Conservation (phyloP, 2,113 vertebrate species). For the Syngnathoides biaculeatus region DNA sequence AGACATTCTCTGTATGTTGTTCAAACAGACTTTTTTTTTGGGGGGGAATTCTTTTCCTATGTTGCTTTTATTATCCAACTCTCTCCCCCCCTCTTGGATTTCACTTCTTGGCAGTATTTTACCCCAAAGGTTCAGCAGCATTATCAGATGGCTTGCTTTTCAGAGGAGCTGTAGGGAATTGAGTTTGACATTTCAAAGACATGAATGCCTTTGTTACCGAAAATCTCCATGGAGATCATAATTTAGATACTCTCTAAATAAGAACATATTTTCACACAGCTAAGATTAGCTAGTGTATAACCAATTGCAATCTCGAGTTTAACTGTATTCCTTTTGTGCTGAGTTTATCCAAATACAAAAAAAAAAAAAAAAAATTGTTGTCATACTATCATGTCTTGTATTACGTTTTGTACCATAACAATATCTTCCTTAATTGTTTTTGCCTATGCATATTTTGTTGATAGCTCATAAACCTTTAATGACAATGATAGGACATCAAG, state of each 20-base stretch:
- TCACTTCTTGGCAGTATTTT: conserved; percentile 38
- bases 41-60: conserved; percentile 13
- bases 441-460: too few relatives aligned
- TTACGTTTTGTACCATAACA: not conserved
- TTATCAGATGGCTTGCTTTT: conserved; percentile 57
- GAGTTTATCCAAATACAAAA: not conserved
- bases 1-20: not conserved
- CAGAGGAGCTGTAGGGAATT: conserved; percentile 35
- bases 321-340: not conserved
- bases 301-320: not conserved
- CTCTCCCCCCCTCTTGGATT: conserved; percentile 39
- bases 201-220: conserved; percentile 33
- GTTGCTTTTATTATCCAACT: conserved; percentile 44
- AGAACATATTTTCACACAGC: conserved; percentile 34
- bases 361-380: not conserved
- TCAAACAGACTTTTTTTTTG: conserved; percentile 15
- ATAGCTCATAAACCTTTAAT: too few relatives aligned
- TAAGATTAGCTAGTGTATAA: conserved; percentile 19
- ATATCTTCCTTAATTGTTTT: not conserved
- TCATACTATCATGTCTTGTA: not conserved
- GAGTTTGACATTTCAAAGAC: conserved; percentile 55
- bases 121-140: conserved; percentile 44
- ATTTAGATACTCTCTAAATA: conserved; percentile 45
- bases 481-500: not conserved
- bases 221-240: conserved; percentile 42